Conservation (phyloP, 2,888 invertebrate species). For the Dinocampus coccinellae region DNA sequence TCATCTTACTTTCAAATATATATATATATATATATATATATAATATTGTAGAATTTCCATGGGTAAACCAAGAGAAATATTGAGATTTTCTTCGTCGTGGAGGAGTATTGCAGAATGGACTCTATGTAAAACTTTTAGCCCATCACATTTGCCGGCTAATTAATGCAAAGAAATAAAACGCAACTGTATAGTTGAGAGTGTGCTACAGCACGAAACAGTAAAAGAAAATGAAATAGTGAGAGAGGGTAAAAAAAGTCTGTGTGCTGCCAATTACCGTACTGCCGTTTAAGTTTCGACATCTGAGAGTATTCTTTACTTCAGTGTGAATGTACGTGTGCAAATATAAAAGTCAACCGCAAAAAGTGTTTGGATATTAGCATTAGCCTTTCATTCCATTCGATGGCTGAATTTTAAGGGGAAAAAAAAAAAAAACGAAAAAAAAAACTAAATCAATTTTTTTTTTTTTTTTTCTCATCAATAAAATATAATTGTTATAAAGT, state of each 20-base stretch:
- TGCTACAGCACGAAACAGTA: too few species aligned
- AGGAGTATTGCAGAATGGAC: constrained; percentile 15
- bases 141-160: constrained; percentile 51
- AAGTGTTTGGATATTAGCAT: constrained; percentile 36
- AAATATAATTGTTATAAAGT: background rate
- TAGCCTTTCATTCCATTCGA: background rate
- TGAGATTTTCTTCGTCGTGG: constrained; percentile 35
- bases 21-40: constrained; percentile 35
- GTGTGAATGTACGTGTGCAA: constrained; percentile 9
- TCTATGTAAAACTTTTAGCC: constrained; percentile 52
- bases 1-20: constrained; percentile 46
- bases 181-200: too few species aligned
- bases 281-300: constrained; percentile 44
- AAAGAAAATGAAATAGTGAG: too few species aligned
- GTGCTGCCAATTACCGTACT: constrained; percentile 51
- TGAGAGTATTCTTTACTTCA: background rate
- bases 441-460: background rate
- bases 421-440: too few species aligned
- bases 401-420: background rate
- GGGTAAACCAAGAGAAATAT: constrained; percentile 43
- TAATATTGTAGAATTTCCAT: constrained; percentile 14
- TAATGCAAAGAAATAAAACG: constrained; percentile 54
- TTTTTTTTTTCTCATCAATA: background rate
- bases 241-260: background rate
- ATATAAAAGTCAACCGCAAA: constrained; percentile 31